These are phyloP conservation scores for Myodes glareolus DNA, from an alignment of 2,113 vertebrate species.

Conservation along the genomic window DNA sequence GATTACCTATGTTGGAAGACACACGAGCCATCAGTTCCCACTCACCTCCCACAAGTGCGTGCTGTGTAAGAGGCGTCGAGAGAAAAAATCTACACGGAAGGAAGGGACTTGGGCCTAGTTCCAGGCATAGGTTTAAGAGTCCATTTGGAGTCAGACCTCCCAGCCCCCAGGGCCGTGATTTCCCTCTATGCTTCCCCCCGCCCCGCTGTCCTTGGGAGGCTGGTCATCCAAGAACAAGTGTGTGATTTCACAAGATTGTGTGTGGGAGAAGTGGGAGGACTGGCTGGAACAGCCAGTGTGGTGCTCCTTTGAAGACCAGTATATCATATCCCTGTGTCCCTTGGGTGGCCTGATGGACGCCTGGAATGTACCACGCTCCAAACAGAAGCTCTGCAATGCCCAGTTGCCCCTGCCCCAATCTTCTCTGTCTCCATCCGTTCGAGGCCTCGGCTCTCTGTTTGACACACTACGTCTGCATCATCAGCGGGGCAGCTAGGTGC, in stretches of 20 bases:
- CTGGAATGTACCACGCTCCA: neutral
- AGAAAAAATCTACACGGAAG: too few species aligned
- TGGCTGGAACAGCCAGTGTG: neutral
- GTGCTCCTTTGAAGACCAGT: neutral
- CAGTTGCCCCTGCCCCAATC: neutral
- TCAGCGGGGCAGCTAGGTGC: neutral
- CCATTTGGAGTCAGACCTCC: neutral
- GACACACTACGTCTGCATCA: neutral
- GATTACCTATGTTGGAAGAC: neutral
- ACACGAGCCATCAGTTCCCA: neutral
- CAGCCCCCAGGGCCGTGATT: neutral
- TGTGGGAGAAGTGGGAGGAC: neutral
- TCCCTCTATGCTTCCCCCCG: neutral
- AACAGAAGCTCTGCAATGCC: neutral
- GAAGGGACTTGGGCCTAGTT: neutral
- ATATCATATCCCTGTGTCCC: too few species aligned
- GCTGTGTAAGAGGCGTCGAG: too few species aligned
- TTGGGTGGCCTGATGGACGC: neutral
- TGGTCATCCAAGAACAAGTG: neutral
- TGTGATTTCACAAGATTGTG: neutral
- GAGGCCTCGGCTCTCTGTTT: neutral
- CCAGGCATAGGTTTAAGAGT: neutral
- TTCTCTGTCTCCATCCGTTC: neutral
- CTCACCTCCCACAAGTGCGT: neutral
- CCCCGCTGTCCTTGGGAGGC: neutral